Evolutionary conservation across 2,888 invertebrate species (phyloP).

Genomic region (Galerucella pusilla): DNA sequence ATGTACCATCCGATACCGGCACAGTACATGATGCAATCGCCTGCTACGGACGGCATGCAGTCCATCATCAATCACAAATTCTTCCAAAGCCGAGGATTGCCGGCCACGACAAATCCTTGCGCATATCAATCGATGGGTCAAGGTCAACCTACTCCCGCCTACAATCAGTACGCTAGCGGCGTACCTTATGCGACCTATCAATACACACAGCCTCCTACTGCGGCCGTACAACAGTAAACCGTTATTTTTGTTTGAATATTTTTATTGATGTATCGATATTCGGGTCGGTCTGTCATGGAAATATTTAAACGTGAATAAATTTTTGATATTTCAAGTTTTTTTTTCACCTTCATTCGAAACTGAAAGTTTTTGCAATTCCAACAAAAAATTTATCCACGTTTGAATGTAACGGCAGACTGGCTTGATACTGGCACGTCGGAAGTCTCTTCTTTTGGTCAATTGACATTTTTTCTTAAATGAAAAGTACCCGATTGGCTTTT

Average conservation of each 20-base stretch:
- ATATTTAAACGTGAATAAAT: constrained; percentile 16
- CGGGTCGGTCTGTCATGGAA: constrained; percentile 1
- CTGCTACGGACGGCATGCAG: constrained; percentile 66
- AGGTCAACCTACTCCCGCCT: constrained; percentile 59
- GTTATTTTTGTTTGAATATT: constrained; percentile 24
- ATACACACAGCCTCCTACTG: constrained; percentile 74
- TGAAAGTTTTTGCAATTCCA: constrained; percentile 20
- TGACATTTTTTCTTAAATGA: constrained; percentile 1
- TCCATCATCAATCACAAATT: constrained; percentile 76
- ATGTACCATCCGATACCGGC: constrained; percentile 56
- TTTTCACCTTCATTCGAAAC: background rate
- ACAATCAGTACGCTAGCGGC: constrained; percentile 77
- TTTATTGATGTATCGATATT: constrained; percentile 20
- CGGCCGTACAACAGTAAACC: constrained; percentile 77
- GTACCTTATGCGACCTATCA: constrained; percentile 71
- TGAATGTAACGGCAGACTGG: background rate
- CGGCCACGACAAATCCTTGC: constrained; percentile 69
- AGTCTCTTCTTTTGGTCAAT: constrained; percentile 17
- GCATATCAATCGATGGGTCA: constrained; percentile 72
- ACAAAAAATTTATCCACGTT: constrained; percentile 10
- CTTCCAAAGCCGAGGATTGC: constrained; percentile 74
- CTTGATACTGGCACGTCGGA: constrained; percentile 28
- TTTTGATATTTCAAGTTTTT: background rate
- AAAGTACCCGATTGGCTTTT: background rate
- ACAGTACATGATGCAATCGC: constrained; percentile 66